Conservation (phyloP, 2,888 invertebrate species). For the Parthenolecanium corni region DNA sequence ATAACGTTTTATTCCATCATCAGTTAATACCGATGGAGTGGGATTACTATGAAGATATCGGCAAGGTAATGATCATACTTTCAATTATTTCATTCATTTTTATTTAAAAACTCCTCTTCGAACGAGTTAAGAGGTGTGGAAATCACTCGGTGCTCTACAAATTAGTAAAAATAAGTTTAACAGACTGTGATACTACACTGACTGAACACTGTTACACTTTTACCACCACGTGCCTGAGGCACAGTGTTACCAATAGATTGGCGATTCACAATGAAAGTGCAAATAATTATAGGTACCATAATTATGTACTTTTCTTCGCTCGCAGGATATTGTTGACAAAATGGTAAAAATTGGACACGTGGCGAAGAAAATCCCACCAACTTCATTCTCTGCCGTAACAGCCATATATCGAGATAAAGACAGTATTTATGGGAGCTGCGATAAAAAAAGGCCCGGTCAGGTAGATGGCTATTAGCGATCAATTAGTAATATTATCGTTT, state of each 20-base stretch:
- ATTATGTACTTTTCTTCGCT: too few relatives aligned
- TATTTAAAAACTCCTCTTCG: too few relatives aligned
- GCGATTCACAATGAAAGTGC: too few relatives aligned
- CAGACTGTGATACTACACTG: too few relatives aligned
- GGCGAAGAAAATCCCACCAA: constrained; percentile 35
- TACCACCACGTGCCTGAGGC: too few relatives aligned
- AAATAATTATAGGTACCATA: too few relatives aligned
- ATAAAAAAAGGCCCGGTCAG: constrained; percentile 33
- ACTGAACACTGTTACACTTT: too few relatives aligned
- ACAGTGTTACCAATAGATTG: too few relatives aligned
- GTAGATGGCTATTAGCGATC: constrained; percentile 32
- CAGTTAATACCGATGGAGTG: constrained; percentile 68
- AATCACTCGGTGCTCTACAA: too few relatives aligned
- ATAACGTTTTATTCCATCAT: constrained; percentile 68
- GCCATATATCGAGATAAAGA: constrained; percentile 32
- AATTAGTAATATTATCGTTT: not conserved
- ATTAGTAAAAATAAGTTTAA: too few relatives aligned
- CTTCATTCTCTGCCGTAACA: constrained; percentile 32
- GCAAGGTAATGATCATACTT: constrained; percentile 41
- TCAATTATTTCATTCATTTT: not conserved
- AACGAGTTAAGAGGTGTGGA: too few relatives aligned
- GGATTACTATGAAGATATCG: constrained; percentile 52
- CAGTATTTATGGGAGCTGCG: constrained; percentile 31
- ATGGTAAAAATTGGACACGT: constrained; percentile 45
- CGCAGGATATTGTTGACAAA: constrained; percentile 42